A percentile compares a stretch with the other conserved stretches of the same genome.
These are phyloP conservation scores for Prionailurus viverrinus DNA, from an alignment of 2,113 vertebrate genomes.

Conservation along the genomic window DNA sequence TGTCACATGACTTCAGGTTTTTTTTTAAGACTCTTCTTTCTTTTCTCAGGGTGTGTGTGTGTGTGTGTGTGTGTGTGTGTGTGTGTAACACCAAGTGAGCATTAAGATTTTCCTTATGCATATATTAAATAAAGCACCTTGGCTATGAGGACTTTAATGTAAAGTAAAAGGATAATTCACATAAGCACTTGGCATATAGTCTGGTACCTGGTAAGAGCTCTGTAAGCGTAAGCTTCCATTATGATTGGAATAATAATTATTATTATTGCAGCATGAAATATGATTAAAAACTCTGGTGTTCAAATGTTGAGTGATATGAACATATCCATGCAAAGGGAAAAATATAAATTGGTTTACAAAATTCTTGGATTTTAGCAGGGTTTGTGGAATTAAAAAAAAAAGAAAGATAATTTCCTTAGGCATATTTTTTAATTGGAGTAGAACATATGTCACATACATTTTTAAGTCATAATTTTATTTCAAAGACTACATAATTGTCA, in stretches of 20 bases:
- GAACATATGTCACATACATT: slow-evolving; percentile 77
- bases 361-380: slow-evolving; percentile 60
- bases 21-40: slow-evolving; percentile 43
- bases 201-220: not conserved
- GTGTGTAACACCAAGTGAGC: not conserved
- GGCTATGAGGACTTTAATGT: not conserved
- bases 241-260: not conserved
- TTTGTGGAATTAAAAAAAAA: slow-evolving; percentile 34
- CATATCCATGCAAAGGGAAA: slow-evolving; percentile 31
- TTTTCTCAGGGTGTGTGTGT: not conserved
- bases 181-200: not conserved
- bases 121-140: not conserved
- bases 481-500: slow-evolving; percentile 36
- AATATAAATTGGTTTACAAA: not conserved
- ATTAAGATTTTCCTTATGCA: not conserved
- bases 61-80: not conserved
- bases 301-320: slow-evolving; percentile 43
- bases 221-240: not conserved
- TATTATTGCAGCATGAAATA: slow-evolving; percentile 16
- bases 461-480: slow-evolving; percentile 71
- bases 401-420: slow-evolving; percentile 34
- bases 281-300: slow-evolving; percentile 15
- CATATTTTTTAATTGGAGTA: slow-evolving; percentile 69
- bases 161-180: slow-evolving; percentile 40
- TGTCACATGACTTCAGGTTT: slow-evolving; percentile 80